Evolutionary conservation across 1,140 invertebrate species (phyloP), one percentile per base, ranked within the genome.

Genomic region (Carcinoscorpius rotundicauda): DNA sequence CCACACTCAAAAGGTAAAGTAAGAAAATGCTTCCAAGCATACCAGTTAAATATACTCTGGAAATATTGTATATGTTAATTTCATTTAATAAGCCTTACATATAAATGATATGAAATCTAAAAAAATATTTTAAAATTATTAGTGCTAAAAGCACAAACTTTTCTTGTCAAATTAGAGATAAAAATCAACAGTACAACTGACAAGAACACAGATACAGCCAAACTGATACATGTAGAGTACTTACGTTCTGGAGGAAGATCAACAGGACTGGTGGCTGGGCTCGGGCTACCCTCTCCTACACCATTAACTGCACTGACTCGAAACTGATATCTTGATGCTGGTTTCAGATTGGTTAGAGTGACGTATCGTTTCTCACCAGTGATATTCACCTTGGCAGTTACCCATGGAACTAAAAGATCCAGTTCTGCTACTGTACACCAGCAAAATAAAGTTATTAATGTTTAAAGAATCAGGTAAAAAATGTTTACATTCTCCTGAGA

Each of bases 311-410:
- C 94, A 70, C 87, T 92, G 3, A 99, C 89, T 67, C 94, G 81
- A 77, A 99, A 98, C 76, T 97, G 92, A 78, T 98, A 98, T 1
- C 88, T 87, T 2, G 91, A 87, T 1, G 96, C 93, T 0, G 96
- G 95, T 78, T 94, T 92, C 50, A 99, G 80, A 74, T 89, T 89
- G 48, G 84, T 86, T 4, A 97, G 78, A 11, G 97, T 75, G 4
- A 89, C 82, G 83, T 86, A 93, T 49, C 88, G 84, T 64, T 84
- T 83, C 60, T 83, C 81, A 3, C 88, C 83, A 0, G 89, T 88
- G 5, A 97, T 87, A 73, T 96, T 95, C 69, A 86, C 86, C 53
- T 88, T 78, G 72, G 92, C 89, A 0, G 89, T 93, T 64, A 89
- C 81, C 95, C 94, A 98, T 73, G 68, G 64, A n/a, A 63, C 48